Base-by-base conservation (phyloP, 1,140 invertebrate genomes). In the Elymnias hypermnestra region DNA sequence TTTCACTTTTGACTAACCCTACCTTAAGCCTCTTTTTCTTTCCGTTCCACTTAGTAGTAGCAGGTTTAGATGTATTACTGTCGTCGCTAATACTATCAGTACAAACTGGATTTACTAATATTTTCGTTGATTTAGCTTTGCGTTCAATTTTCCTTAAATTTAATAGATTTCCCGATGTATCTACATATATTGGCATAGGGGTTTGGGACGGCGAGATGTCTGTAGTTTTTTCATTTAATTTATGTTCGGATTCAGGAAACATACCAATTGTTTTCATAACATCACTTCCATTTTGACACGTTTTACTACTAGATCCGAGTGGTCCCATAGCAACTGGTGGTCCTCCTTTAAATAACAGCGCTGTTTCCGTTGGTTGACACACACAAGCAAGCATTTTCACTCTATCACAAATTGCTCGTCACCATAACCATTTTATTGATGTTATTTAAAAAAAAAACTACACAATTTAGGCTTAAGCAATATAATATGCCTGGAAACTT, bases 321-420 rank as follows among this genome's bases (percentile, higher is more conserved):
- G 84, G 84, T 37, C 84, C 84, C 74, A 87, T 76, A 40, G 70
- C 63, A 36, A 86, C 59, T 19, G 84, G 77, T 55, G 81, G 72
- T 57, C 83, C 83, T 56, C 84, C 86, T 69, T 83, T 86, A 57
- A 83, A 86, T 29, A 87, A 66, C 57, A 87, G 65, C 12, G 79
- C 82, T 35, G 83, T 87, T 58, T 90, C 89, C 44, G 85, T 83
- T 39, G 88, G 88, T 69, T 90, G 89, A 72, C 88, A 90, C 51
- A 90, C 89, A 77, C 89, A 90, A 57, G 88, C 88, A 82, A 90
- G 74, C 89, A 90, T 90, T 72, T 82, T 85, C 49, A 67, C 61
- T 53, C 31, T 39, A 50, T 69, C 72, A 71, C 63, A 54, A 42
- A 58, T 45, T 46, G 57, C 57, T 64, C 67, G 69, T 63, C 72